phyloP scores from a whole-genome alignment of 2,113 vertebrate species.

The Zosterops hypoxanthus region DNA sequence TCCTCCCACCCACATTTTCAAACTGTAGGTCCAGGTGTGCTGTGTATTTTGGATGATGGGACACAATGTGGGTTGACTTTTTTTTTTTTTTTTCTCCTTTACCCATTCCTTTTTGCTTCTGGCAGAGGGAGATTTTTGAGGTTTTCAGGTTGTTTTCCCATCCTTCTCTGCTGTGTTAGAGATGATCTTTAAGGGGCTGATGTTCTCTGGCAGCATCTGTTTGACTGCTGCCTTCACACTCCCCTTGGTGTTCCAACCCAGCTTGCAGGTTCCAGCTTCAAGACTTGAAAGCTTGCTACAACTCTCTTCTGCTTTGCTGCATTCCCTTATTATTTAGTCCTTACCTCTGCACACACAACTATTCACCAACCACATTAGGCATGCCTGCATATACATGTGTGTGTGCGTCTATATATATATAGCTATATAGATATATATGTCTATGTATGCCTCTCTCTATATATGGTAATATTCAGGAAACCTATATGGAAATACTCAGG shows the following conservation, averaged over 20 bases:
- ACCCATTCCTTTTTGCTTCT: not conserved
- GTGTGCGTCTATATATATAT: too few species aligned
- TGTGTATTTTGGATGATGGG: not conserved
- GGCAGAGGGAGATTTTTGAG: not conserved
- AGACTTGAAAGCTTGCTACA: not conserved
- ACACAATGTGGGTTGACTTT: too few species aligned
- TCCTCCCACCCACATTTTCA: not conserved
- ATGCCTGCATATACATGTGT: not conserved
- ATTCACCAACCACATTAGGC: not conserved
- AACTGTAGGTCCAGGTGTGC: not conserved
- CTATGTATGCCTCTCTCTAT: not conserved
- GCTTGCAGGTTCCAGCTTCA: not conserved
- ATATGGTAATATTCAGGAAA: not conserved
- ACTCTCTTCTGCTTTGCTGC: not conserved
- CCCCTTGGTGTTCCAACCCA: not conserved
- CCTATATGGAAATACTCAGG: not conserved
- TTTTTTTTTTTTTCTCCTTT: not conserved
- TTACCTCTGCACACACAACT: not conserved
- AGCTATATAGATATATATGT: rapidly evolving
- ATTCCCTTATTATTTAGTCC: not conserved
- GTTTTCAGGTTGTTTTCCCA: not conserved
- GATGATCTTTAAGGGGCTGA: not conserved
- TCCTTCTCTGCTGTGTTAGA: not conserved
- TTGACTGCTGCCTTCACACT: not conserved
- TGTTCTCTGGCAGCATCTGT: not conserved